Evolutionary conservation across 1,140 invertebrate genomes (phyloP), one percentile per base, ranked within the genome.

Genomic region (Cydia strobilella): DNA sequence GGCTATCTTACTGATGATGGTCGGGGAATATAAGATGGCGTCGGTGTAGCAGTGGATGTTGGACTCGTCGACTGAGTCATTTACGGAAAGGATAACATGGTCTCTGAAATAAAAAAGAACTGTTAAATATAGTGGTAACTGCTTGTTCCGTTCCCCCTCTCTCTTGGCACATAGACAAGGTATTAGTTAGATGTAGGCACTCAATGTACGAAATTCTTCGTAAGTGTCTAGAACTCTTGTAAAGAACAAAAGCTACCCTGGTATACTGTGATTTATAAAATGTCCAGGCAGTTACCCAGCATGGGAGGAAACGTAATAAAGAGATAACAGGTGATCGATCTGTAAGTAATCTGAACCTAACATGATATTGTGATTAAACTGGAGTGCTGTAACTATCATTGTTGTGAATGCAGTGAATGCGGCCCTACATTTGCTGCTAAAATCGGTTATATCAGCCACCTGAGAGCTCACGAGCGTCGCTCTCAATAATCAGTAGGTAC

Each of bases 41-140:
- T 93, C 92, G 1, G 90, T 91, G 75, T 89, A 93, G 78, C 93
- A 93, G 20, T 77, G 74, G 6, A 93, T 82, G 25, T 88, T 78
- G 13, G 83, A 81, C 73, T 82, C 77, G 2, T 83, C 75, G 3
- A 90, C 76, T 2, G 78, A 69, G 62, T 82, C 80, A n/a, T 82
- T 84, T n/a, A 84, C 76, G 9, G 72, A 78, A 9, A 91, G 45
- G 6, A 84, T 74, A 10, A 92, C 63, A 75, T 86, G 85, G 20
- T 89, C 87, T 10, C 89, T 90, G 81, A 76, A 86, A 85, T 72
- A 73, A 75, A 27, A 75, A 18, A 18, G 4, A n/a, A 51, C 15
- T n/a, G 0, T 48, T 48, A 48, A 6, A 6, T 7, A n/a, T 39
- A 10, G 35, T 39, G 35, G 35, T 39, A n/a, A n/a, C n/a, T n/a